Evolutionary conservation across 2,888 invertebrate species (phyloP), one percentile per base, ranked within the genome.

Genomic region (Leptura quadrifasciata): DNA sequence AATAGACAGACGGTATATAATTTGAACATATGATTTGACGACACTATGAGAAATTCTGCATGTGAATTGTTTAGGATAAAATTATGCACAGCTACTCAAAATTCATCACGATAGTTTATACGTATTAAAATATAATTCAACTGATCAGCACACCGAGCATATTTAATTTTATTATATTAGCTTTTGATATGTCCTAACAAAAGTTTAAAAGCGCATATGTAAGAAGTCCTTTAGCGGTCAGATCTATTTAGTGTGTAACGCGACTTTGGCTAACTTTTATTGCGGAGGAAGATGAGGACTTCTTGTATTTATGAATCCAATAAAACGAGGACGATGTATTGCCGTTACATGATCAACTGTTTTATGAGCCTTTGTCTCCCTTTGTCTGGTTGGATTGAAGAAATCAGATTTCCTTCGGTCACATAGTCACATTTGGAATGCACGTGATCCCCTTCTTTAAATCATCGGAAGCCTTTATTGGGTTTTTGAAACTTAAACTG

Each of bases 281-380:
- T 73, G 20, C 65, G 18, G 31, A 27, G 27, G 57, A 75, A 75
- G 76, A 77, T 72, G 73, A 74, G 76, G 76, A 57, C 60, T 71
- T 65, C 63, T 73, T 76, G 76, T 79, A 78, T 81, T 83, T 82
- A 83, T 83, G 78, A 77, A 81, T 79, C 81, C 79, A 84, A 84
- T 84, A 84, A 84, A 82, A 81, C 78, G 73, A 74, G 79, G 75
- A 80, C 77, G 79, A 83, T 76, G 81, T 80, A 85, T 83, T 74
- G 81, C 81, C 80, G 79, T 81, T 82, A 83, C 82, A 84, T 83
- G 84, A 84, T 85, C 85, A 84, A 84, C 82, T 83, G 80, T 82
- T 84, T 85, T 85, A 85, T 82, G 80, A 76, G 75, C 78, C 84
- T 82, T 82, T 81, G 81, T 84, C 79, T 80, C 74, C 77, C 78